Evolutionary conservation across 2,113 vertebrate species (phyloP), one percentile per base, ranked within the genome.

Genomic region (Laterallus jamaicensis): DNA sequence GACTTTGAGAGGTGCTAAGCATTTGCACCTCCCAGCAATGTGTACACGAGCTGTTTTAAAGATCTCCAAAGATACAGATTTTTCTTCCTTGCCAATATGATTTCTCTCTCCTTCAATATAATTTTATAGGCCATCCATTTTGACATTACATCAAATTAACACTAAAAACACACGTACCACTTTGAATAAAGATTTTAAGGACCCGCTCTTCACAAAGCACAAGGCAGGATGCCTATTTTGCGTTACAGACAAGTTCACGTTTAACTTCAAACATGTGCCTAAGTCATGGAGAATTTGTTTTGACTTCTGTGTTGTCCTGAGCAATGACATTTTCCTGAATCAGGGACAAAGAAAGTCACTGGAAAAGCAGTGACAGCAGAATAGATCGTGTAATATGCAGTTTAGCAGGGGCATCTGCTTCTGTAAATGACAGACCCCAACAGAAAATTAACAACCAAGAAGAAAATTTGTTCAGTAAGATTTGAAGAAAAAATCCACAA

Each of bases 1-100:
- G 96, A 95, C 90, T 96, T 94, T 96, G 94, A 96, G 90, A 97
- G 93, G 93, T 96, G 96, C 90, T 95, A 96, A 97, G 92, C 71
- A 90, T 96, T 97, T 95, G 94, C 94, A 97, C 95, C 90, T 97
- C 93, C 92, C 84, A 96, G 91, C 94, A 96, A 95, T 90, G 92
- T 92, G 95, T 90, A 97, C 91, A 69, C 37, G 93, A 96, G 95
- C 90, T 97, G 96, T 97, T 97, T 93, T 83, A 95, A 96, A 97
- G 90, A 96, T 96, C 93, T 96, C 93, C 83, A 86, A 94, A 96
- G 94, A 96, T n/a, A 95, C 87, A 93, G 89, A 94, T 93, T 89
- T 47, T 80, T 74, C 84, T 90, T 95, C 66, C 82, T 52, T 96
- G 93, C 93, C 96, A 96, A 91, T 95, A 91, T 15, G 49, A 91